Evolutionary conservation across 2,797 vertebrate species (phyloP), one percentile per base, ranked within the genome.

Genomic region (Notamacropus eugenii): DNA sequence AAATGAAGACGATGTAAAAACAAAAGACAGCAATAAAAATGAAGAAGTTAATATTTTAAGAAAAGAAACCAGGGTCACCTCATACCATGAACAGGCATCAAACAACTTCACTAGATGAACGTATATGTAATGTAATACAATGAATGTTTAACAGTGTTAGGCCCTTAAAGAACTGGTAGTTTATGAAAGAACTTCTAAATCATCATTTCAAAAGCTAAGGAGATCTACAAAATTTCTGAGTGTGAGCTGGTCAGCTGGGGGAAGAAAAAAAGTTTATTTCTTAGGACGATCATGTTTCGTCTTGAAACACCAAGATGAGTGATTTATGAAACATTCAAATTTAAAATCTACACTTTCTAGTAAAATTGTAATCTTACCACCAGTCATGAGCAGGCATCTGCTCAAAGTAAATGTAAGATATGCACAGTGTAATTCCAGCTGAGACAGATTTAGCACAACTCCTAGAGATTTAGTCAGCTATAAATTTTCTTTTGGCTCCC

Each of bases 321-420:
- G 57, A 54, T 0, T 0, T 55, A 28, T 12, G 54, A 97, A 93
- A 87, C 87, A 57, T 46, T 82, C 92, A 82, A 67, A 52, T 90
- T 22, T 57, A 57, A 96, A 97, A 74, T 62, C 92, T 50, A 11
- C 12, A 59, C 46, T 82, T 96, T 95, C 91, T 92, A 16, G 62
- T 94, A 96, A 96, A 95, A 67, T 16, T 94, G 59, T 6, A 59
- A 92, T 91, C 67, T 87, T 96, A 94, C 91, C 50, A 62, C 19
- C 56, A 59, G 95, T 58, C 27, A 6, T 59, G 93, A 93, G 74
- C 96, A 90, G 92, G 96, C 96, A 93, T 95, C 93, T 95, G 97
- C 82, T 91, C 91, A 31, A 90, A 46, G 3, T 9, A 92, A 92
- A 59, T 1, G 2, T 94, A 31, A 90, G 67, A 24, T 0, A 62